Evolutionary conservation across 2,113 vertebrate species (phyloP).

Genomic region (Leptobrachium ailaonicum): DNA sequence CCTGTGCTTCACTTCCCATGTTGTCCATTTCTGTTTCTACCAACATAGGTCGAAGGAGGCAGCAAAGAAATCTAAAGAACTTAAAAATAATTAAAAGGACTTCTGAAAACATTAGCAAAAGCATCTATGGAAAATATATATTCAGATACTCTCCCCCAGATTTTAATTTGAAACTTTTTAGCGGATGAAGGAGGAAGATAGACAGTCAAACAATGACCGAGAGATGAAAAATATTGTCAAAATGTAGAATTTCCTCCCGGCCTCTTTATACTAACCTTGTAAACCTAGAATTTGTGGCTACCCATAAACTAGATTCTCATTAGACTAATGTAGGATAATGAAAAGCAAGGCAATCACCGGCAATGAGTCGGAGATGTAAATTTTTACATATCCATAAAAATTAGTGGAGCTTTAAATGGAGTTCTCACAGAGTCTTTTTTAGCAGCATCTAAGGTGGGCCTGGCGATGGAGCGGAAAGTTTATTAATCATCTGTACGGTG

Average conservation of each 20-base stretch:
- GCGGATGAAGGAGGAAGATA: not conserved
- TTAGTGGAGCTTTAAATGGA: slow-evolving; percentile 40
- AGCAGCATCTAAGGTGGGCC: not conserved
- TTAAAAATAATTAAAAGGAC: too few species aligned
- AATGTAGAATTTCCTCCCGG: slow-evolving; percentile 7
- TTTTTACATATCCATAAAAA: slow-evolving; percentile 41
- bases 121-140: too few species aligned
- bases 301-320: slow-evolving; percentile 37
- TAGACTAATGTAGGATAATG: slow-evolving; percentile 32
- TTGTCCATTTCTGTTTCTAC: too few species aligned
- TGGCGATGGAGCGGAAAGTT: not conserved
- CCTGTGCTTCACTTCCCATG: too few species aligned
- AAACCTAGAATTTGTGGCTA: slow-evolving; percentile 24
- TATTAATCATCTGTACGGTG: not conserved
- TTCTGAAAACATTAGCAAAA: too few species aligned
- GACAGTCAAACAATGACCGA: too few species aligned
- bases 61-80: too few species aligned
- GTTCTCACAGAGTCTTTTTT: slow-evolving; percentile 15
- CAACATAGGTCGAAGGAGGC: too few species aligned
- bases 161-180: not conserved
- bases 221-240: too few species aligned
- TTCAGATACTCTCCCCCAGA: not conserved
- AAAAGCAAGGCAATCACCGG: slow-evolving; percentile 15
- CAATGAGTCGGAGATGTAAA: slow-evolving; percentile 19
- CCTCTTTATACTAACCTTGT: slow-evolving; percentile 29